A percentile compares a stretch with the other conserved stretches of the same genome.
These are phyloP conservation scores for Pyrgilauda ruficollis DNA, from an alignment of 2,113 vertebrate genomes.

Conservation along the genomic window DNA sequence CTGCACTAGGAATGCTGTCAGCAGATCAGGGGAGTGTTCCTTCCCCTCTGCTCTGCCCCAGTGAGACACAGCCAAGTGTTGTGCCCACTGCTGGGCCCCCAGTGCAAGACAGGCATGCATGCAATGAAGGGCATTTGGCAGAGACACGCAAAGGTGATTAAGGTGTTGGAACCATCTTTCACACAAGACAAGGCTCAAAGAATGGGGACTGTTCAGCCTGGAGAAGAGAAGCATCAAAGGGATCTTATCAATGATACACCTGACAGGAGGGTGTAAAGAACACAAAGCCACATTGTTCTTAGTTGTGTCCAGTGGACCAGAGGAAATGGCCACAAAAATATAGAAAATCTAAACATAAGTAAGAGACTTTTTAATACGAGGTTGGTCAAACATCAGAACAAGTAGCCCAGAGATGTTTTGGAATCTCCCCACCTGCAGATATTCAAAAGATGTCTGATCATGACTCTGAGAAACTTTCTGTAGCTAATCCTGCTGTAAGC, in stretches of 20 bases:
- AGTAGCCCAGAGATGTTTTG: not conserved
- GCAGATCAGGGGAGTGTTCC: not conserved
- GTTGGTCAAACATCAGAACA: not conserved
- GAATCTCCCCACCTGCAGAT: not conserved
- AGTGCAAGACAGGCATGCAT: too few relatives aligned
- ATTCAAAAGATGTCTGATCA: not conserved
- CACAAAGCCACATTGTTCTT: not conserved
- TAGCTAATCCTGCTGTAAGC: not conserved
- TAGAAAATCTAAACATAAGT: not conserved
- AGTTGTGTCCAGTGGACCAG: not conserved
- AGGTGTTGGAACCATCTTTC: not conserved
- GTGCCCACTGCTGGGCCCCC: not conserved
- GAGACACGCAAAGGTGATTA: not conserved
- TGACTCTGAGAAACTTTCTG: not conserved
- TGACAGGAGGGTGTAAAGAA: not conserved
- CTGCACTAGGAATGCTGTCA: not conserved
- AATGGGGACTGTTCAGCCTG: not conserved
- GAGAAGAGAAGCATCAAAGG: not conserved
- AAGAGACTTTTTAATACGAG: not conserved
- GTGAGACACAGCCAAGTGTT: not conserved
- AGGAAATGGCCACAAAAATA: not conserved
- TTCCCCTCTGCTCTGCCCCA: not conserved
- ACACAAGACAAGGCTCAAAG: not conserved
- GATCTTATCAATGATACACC: not conserved
- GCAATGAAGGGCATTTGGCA: not conserved